phyloP scores from a whole-genome alignment of 1,140 invertebrate genomes.

The Drosophila sucinea region DNA sequence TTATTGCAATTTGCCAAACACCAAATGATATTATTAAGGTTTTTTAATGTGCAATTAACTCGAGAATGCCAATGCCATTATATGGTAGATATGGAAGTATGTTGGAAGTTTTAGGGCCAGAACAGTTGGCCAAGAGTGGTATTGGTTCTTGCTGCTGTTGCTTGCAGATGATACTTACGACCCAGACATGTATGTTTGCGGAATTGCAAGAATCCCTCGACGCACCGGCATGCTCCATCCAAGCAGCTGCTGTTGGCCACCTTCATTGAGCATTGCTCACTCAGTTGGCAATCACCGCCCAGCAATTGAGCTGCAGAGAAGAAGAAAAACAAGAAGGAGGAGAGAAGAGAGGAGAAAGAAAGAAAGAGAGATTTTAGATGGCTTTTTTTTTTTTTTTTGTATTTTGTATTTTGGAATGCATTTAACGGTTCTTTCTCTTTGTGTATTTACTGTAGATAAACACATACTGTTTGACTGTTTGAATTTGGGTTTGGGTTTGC shows the following conservation, averaged over 20 bases:
- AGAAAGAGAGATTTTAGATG: slow-evolving; percentile 4
- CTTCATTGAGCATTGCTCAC: slow-evolving; percentile 90
- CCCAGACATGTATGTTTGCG: slow-evolving; percentile 93
- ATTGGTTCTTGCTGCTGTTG: slow-evolving; percentile 29
- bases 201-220: slow-evolving; percentile 91
- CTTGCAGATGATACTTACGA: slow-evolving; percentile 87
- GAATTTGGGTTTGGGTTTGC: slow-evolving; percentile 1
- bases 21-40: slow-evolving; percentile 45
- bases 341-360: slow-evolving; percentile 10
- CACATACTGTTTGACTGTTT: slow-evolving; percentile 9
- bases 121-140: slow-evolving; percentile 58
- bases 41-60: slow-evolving; percentile 19
- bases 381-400: neutral
- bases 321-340: neutral
- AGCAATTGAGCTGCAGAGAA: slow-evolving; percentile 87
- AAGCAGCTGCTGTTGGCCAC: slow-evolving; percentile 91
- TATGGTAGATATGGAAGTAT: neutral
- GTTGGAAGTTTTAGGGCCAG: slow-evolving; percentile 56
- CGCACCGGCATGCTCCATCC: slow-evolving; percentile 90
- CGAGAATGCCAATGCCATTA: neutral
- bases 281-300: slow-evolving; percentile 88
- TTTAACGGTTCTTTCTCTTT: slow-evolving; percentile 9
- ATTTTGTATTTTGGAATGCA: slow-evolving; percentile 5
- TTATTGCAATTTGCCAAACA: slow-evolving; percentile 74
- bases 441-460: slow-evolving; percentile 5